Percentiles rank a stretch among this genome's conserved stretches.
Conservation (phyloP, 2,888 invertebrate species). For the Drosophila prolongata region DNA sequence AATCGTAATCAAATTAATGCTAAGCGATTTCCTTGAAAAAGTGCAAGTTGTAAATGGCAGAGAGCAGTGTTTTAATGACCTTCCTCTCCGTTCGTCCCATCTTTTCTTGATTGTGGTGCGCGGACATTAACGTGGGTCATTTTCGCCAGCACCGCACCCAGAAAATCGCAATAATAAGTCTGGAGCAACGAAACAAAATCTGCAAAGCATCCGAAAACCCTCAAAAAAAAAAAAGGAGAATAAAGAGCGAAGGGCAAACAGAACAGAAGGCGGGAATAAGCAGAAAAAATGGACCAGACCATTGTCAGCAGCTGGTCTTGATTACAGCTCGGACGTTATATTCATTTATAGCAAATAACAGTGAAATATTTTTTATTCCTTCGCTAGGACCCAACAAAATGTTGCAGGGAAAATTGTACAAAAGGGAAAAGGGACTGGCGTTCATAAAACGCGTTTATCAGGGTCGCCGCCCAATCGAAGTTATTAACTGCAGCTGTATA, state of each 20-base stretch:
- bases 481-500: conserved; percentile 71
- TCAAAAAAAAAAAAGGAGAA: background rate
- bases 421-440: conserved; percentile 6
- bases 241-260: conserved; percentile 18
- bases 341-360: conserved; percentile 77
- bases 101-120: conserved; percentile 44
- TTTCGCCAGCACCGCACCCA: conserved; percentile 56
- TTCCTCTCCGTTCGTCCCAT: conserved; percentile 12
- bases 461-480: conserved; percentile 57
- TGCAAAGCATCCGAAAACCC: conserved; percentile 34
- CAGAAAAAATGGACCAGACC: conserved; percentile 38
- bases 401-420: conserved; percentile 23
- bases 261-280: conserved; percentile 10
- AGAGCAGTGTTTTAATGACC: conserved; percentile 57
- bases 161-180: conserved; percentile 62
- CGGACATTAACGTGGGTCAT: conserved; percentile 72
- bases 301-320: conserved; percentile 72
- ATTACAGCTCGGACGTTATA: conserved; percentile 76
- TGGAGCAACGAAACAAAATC: conserved; percentile 41
- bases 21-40: conserved; percentile 49
- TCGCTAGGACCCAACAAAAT: conserved; percentile 22
- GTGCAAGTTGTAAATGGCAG: conserved; percentile 55
- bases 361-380: conserved; percentile 71
- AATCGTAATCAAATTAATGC: conserved; percentile 60
- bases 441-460: conserved; percentile 40